Percentiles rank a stretch among this genome's conserved stretches.
Conservation (phyloP, 2,113 vertebrate genomes). For the Conger conger region DNA sequence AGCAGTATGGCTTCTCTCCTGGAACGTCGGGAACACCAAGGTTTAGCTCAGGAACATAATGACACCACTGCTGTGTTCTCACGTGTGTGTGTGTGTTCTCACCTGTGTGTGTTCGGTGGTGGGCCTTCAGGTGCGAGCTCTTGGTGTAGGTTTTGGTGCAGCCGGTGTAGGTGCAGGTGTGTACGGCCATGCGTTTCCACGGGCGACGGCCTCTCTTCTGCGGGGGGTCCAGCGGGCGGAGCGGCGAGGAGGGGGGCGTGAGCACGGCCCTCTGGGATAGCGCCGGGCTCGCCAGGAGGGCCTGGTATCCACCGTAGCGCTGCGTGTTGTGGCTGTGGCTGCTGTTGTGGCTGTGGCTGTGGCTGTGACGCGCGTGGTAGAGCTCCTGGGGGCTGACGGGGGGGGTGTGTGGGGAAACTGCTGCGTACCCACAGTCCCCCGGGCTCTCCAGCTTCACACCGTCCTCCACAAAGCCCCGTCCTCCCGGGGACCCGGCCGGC, state of each 20-base stretch:
- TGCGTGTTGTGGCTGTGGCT: slow-evolving; percentile 71
- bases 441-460: no score
- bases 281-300: slow-evolving; percentile 73
- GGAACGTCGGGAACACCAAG: slow-evolving; percentile 1
- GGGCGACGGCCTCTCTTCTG: slow-evolving; percentile 90
- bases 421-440: no score
- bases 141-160: slow-evolving; percentile 98
- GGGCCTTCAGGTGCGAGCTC: slow-evolving; percentile 95
- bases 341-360: no score
- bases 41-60: not conserved
- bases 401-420: no score
- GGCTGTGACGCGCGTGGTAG: no score
- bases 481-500: no score
- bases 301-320: slow-evolving; percentile 80
- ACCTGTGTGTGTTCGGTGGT: slow-evolving; percentile 96
- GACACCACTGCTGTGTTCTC: not conserved
- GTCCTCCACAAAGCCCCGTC: no score
- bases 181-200: slow-evolving; percentile 88
- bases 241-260: slow-evolving; percentile 91
- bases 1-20: slow-evolving; percentile 98
- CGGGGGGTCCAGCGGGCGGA: slow-evolving; percentile 88
- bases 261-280: slow-evolving; percentile 78
- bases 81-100: slow-evolving; percentile 39
- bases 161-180: slow-evolving; percentile 89
- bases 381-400: slow-evolving; percentile 59